These are phyloP conservation scores for Prionailurus bengalensis DNA, from an alignment of 2,113 vertebrate genomes.

Conservation along the genomic window DNA sequence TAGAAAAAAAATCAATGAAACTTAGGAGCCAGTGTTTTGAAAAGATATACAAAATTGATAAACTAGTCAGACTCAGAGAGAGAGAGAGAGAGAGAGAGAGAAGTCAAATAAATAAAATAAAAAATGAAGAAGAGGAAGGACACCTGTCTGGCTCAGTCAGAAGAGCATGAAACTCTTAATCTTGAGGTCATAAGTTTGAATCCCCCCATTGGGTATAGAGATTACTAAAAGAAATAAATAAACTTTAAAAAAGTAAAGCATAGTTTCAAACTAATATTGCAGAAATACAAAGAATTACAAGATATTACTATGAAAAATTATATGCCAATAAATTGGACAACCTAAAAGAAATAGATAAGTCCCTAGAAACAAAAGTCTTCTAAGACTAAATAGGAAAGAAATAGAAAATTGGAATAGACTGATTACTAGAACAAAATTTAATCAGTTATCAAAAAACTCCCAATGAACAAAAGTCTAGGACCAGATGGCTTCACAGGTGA, in stretches of 20 bases:
- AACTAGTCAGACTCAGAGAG: background rate
- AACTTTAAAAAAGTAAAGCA: background rate
- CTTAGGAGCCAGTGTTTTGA: background rate
- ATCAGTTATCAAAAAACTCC: background rate
- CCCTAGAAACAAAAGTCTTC: background rate
- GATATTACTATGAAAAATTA: background rate
- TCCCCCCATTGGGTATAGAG: background rate
- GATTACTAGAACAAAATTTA: background rate
- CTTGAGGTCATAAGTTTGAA: background rate
- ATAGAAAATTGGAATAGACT: background rate
- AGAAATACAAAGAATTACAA: background rate
- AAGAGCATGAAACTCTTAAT: background rate
- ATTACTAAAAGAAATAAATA: background rate
- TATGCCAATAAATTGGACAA: background rate
- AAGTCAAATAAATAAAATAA: background rate
- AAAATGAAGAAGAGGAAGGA: background rate
- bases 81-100: background rate
- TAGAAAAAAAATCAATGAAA: background rate
- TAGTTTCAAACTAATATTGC: background rate
- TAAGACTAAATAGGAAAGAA: background rate
- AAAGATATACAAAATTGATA: background rate
- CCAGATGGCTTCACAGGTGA: background rate
- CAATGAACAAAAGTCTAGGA: background rate
- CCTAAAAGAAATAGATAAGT: background rate
- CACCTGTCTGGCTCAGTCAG: background rate